phyloP scores from a whole-genome alignment of 2,888 invertebrate species.

The Herminia tarsipennalis region DNA sequence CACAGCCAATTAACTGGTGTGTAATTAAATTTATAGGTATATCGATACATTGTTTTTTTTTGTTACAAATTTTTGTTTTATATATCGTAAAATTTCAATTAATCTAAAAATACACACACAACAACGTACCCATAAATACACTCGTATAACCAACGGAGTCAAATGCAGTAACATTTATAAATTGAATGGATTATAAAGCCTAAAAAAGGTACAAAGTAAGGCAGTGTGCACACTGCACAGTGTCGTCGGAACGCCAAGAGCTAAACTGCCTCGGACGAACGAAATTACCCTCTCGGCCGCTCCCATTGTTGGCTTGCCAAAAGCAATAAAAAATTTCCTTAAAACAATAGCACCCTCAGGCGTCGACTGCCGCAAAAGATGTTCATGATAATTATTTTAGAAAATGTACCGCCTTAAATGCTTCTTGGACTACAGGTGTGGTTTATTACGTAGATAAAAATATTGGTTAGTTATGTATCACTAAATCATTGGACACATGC shows the following conservation, averaged over 20 bases:
- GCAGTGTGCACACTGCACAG: constrained; percentile 51
- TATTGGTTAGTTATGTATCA: constrained; percentile 31
- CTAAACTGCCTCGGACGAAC: constrained; percentile 63
- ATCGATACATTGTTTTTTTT: constrained; percentile 35
- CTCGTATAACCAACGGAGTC: constrained; percentile 20
- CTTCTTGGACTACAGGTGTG: constrained; percentile 78
- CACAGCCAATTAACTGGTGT: constrained; percentile 39
- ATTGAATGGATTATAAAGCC: constrained; percentile 49
- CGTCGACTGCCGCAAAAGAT: constrained; percentile 75
- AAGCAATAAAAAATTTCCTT: constrained; percentile 80
- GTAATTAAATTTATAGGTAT: constrained; percentile 41
- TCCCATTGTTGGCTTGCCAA: constrained; percentile 82
- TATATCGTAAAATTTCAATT: constrained; percentile 21
- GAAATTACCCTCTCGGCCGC: constrained; percentile 70
- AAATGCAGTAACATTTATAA: constrained; percentile 45
- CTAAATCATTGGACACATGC: constrained; percentile 28
- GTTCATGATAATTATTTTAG: constrained; percentile 82
- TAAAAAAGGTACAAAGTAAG: constrained; percentile 51
- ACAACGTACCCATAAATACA: neutral
- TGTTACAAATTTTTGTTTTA: constrained; percentile 25
- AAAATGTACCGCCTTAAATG: constrained; percentile 75
- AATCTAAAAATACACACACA: constrained; percentile 20
- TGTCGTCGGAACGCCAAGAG: constrained; percentile 61
- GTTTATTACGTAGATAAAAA: constrained; percentile 59
- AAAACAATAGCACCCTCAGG: constrained; percentile 84